These are phyloP conservation scores for Macaria notata DNA, from an alignment of 2,888 invertebrate genomes.

Conservation along the genomic window DNA sequence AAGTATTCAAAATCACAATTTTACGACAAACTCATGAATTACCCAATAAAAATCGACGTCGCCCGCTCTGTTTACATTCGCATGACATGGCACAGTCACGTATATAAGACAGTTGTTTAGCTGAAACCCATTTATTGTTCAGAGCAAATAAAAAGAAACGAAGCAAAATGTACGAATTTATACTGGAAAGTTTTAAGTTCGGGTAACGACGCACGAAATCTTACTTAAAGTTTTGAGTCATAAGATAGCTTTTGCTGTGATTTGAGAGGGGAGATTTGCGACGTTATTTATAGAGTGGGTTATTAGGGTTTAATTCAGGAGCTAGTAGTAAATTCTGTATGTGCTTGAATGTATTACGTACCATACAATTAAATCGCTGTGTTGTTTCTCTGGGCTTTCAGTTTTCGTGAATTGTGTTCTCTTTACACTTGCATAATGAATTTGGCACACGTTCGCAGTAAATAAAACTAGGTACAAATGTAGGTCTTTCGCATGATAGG, in stretches of 20 bases:
- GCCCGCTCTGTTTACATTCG: slow-evolving; percentile 51
- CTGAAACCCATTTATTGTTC: slow-evolving; percentile 71
- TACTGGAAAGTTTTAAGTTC: slow-evolving; percentile 41
- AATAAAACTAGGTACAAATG: background rate
- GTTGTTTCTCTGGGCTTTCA: slow-evolving; percentile 44
- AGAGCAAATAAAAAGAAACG: slow-evolving; percentile 69
- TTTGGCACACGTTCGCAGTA: background rate
- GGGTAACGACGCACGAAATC: slow-evolving; percentile 27
- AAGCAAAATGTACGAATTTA: slow-evolving; percentile 46
- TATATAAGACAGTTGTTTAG: slow-evolving; percentile 59
- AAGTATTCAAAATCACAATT: slow-evolving; percentile 47
- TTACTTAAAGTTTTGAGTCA: slow-evolving; percentile 18
- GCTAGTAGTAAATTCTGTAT: slow-evolving; percentile 65
- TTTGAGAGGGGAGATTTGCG: slow-evolving; percentile 27
- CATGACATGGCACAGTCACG: slow-evolving; percentile 59
- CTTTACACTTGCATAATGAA: slow-evolving; percentile 9
- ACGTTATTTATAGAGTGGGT: slow-evolving; percentile 36
- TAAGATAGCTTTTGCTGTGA: slow-evolving; percentile 41
- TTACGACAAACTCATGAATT: slow-evolving; percentile 56
- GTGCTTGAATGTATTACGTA: slow-evolving; percentile 56
- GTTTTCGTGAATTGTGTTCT: slow-evolving; percentile 32
- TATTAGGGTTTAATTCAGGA: slow-evolving; percentile 68
- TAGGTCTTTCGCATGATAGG: slow-evolving; percentile 10
- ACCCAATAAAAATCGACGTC: slow-evolving; percentile 59
- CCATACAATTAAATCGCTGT: slow-evolving; percentile 55